Base-by-base conservation (phyloP, 2,888 invertebrate species). In the Cephus sareptanus region DNA sequence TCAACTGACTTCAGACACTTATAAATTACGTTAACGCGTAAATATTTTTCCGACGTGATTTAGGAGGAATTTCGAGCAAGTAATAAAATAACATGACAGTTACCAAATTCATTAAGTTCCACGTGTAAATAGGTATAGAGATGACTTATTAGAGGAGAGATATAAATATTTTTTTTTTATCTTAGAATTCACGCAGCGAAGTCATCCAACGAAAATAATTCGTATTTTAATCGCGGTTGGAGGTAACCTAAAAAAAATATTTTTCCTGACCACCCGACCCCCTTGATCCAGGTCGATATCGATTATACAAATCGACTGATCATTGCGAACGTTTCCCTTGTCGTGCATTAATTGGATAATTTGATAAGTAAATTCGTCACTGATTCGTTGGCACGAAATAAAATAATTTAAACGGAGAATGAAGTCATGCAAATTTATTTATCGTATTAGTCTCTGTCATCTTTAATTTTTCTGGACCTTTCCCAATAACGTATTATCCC, bases 11-110 rank as follows among this genome's bases (percentile, higher is more conserved):
- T 35, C 74, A 75, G 30, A 35, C 31, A 69, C 31, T n/a, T 73
- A 71, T 70, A 69, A 77, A 75, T 75, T 77, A 74, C 56, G 74
- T 77, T 77, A 75, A 77, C 68, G 77, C 74, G 77, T 77, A 75
- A 77, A 77, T 77, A 77, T 77, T 75, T 77, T 40, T 69, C 12
- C 34, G n/a, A 33, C 13, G 31, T 71, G 9, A 71, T 71, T 71
- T 71, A 71, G 71, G 15, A 9, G 15, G 71, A 71, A 31, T 33
- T 15, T 0, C 31, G 31, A 31, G 11, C 33, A 9, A 23, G 12
- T 31, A 33, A 34, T 71, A 71, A 31, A 71, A 71, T 34, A 71
- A 71, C 31, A 11, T 34, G 71, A 34, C 71, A 23, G 31, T 1
- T 9, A 34, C 1, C 3, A 33, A 33, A 71, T 71, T 31, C 12